These are phyloP conservation scores for Eretmochelys imbricata DNA, from an alignment of 2,113 vertebrate genomes.

Conservation along the genomic window DNA sequence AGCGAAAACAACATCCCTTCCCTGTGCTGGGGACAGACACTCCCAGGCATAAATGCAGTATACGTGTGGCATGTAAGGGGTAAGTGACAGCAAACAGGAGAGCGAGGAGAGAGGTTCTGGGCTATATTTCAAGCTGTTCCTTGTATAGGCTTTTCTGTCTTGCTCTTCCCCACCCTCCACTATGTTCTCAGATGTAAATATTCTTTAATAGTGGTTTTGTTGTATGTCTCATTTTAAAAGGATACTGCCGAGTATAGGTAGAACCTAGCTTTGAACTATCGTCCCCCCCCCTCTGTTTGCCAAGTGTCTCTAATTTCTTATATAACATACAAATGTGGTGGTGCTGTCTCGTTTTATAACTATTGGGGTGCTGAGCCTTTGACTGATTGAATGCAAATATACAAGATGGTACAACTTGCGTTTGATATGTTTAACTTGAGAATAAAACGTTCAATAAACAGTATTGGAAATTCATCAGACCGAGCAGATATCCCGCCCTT, in stretches of 20 bases:
- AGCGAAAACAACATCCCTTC: neutral
- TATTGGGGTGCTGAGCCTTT: neutral
- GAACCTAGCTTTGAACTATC: neutral
- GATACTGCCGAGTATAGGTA: neutral
- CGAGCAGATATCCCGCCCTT: too few relatives aligned
- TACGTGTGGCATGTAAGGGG: neutral
- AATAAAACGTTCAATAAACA: neutral
- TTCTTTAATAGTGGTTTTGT: neutral
- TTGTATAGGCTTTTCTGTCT: neutral
- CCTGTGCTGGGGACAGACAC: accelerated
- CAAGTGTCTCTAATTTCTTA: neutral
- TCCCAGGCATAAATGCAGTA: neutral
- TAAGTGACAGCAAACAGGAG: neutral
- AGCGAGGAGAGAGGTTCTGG: neutral
- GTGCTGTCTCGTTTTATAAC: neutral
- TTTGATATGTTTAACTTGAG: neutral
- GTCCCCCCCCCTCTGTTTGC: neutral
- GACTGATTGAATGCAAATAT: neutral
- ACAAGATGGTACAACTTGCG: neutral
- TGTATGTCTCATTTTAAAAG: neutral
- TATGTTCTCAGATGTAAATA: neutral
- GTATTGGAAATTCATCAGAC: neutral
- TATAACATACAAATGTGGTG: neutral
- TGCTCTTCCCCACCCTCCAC: neutral
- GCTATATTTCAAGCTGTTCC: neutral